Base-by-base conservation (phyloP, 2,113 vertebrate species). In the Pagrus major region DNA sequence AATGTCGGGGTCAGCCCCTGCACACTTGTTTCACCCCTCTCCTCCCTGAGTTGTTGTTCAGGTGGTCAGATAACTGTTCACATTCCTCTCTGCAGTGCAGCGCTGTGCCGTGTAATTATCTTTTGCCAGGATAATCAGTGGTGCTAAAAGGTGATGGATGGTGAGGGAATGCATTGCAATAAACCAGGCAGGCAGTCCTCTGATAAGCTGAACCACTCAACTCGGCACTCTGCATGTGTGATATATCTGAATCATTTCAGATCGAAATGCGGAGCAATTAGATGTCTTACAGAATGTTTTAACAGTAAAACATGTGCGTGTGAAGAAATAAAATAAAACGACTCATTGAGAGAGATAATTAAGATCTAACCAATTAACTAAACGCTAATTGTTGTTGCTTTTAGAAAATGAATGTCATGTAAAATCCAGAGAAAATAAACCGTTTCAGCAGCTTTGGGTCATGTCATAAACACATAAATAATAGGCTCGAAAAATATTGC, bases 131-230 rank as follows among this genome's bases (percentile, higher is more conserved):
- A 81, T 91, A 91, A 93, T 93, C 90, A 89, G 88, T 1, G 83
- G 80, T 77, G 80, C 81, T 87, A 86, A 93, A 86, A 88, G 89
- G 89, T 91, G 90, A 91, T 91, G 89, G 90, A 91, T 91, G 87
- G 83, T 23, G 71, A 83, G 82, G 82, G 87, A 88, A 64, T 31
- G 71, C 29, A 21, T 75, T 16, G 88, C 84, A 90, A 87, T 89
- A 91, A 91, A 86, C 33, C 49, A 12, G 63, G 74, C 86, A 49
- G 58, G 55, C 63, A 60, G 81, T 61, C 82, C 55, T 68, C 51
- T 37, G 81, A 90, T 83, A 81, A 88, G 71, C 82, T 6, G 6
- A 78, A 80, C 27, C 69, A 27, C 79, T 86, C 87, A 69, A 60
- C 52, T 0, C 9, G 74, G 31, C 60, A 12, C 75, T 78, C 49